Conservation (phyloP, 1,140 invertebrate genomes). For the Dinoponera quadriceps region DNA sequence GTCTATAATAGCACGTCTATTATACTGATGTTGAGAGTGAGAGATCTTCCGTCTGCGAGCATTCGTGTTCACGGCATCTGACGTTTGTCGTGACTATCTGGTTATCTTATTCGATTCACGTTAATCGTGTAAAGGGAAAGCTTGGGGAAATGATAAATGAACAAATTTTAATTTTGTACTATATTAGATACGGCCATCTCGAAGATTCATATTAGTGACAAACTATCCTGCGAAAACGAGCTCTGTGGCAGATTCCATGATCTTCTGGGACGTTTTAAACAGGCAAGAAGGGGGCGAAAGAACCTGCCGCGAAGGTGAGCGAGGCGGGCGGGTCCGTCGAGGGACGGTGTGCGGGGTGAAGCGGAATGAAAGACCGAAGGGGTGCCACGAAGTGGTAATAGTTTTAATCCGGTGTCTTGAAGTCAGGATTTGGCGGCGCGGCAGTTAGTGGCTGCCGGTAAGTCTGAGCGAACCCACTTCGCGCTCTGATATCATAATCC, state of each 20-base stretch:
- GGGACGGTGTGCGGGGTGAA: not conserved
- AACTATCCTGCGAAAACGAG: not conserved
- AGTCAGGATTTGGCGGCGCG: conserved; percentile 84
- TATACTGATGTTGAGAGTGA: too few species aligned
- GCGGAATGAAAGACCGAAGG: conserved; percentile 38
- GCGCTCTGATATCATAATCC: conserved; percentile 86
- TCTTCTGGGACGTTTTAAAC: conserved; percentile 14
- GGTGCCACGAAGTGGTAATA: conserved; percentile 81
- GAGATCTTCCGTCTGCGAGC: not conserved
- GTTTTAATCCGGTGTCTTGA: conserved; percentile 86
- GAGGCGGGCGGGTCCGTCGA: conserved; percentile 9
- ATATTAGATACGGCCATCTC: too few species aligned
- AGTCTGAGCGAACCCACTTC: conserved; percentile 83
- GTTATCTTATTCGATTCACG: too few species aligned
- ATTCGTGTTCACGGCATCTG: not conserved
- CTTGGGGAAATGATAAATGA: too few species aligned
- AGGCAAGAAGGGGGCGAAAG: not conserved
- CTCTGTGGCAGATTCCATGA: not conserved
- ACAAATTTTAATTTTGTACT: too few species aligned
- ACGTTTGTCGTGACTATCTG: too few species aligned
- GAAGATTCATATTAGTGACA: too few species aligned
- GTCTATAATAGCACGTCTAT: not conserved
- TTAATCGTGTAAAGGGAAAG: too few species aligned
- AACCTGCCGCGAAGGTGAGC: conserved; percentile 20
- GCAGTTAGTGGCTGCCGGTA: conserved; percentile 83